phyloP scores from a whole-genome alignment of 2,797 vertebrate species.

The Acestrorhynchus altus region DNA sequence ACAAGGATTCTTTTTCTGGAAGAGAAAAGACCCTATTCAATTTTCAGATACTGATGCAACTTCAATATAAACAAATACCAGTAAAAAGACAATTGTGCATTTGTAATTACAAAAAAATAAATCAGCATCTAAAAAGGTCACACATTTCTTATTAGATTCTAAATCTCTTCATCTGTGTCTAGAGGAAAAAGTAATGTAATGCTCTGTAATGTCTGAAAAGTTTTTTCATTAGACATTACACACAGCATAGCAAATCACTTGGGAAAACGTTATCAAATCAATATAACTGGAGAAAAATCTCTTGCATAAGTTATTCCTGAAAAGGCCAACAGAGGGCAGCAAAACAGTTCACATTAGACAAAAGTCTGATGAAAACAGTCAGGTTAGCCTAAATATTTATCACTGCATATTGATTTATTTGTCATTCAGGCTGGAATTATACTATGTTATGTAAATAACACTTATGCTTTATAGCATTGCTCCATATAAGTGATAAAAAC shows the following conservation, averaged over 20 bases:
- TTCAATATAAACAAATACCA: not conserved
- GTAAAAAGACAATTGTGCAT: not conserved
- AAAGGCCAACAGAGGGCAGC: conserved; percentile 55
- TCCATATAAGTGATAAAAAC: too few relatives aligned
- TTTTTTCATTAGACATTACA: not conserved
- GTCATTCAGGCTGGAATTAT: too few relatives aligned
- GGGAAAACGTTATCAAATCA: conserved; percentile 5
- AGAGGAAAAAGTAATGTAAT: not conserved
- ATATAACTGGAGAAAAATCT: not conserved
- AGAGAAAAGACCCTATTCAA: not conserved
- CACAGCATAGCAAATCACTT: not conserved
- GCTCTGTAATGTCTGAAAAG: not conserved
- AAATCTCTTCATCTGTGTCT: not conserved
- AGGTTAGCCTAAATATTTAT: not conserved
- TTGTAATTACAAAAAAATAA: not conserved
- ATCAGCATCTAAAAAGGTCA: not conserved
- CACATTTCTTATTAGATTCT: not conserved
- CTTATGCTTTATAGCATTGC: too few relatives aligned
- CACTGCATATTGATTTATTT: too few relatives aligned
- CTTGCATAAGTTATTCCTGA: not conserved
- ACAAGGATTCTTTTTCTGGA: not conserved
- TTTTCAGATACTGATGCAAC: not conserved
- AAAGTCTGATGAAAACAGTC: not conserved
- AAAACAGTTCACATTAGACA: conserved; percentile 20
- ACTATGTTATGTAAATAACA: not conserved